Base-by-base conservation (phyloP, 2,888 invertebrate genomes). In the Lottia scabra region DNA sequence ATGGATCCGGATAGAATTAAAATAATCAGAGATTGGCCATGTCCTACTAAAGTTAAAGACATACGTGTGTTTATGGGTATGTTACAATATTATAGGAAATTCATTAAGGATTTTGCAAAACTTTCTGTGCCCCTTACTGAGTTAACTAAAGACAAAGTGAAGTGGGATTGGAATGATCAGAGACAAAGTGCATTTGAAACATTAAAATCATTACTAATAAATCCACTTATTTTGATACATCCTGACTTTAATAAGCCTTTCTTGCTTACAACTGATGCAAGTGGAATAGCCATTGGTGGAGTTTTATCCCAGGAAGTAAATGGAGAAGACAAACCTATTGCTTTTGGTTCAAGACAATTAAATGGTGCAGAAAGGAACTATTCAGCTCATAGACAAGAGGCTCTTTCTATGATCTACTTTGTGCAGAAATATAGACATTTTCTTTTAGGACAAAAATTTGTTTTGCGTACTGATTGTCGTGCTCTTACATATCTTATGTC, bases 311-410 rank as follows among this genome's bases (percentile, higher is more conserved):
- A 64, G 30, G 26, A 23, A 64, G 16, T 30, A 23, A 16, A 64
- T 26, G 64, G 64, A 16, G 38, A 26, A 16, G 64, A 64, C 13
- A 6, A 26, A 64, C 30, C 38, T 26, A 64, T 64, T 15, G 64
- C 64, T 30, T 64, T 30, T 26, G 64, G 30, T 38, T 30, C 30
- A 6, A 64, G 38, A 38, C 27, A 27, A 30, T 64, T 64, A 15
- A 64, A 6, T 1, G 23, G 23, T 27, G 26, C 27, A 8, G 64
- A 64, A 26, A 64, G 16, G 23, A 64, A 64, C 13, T 64, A 64
- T 38, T 64, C 30, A 27, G 64, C 38, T 16, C 27, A 27, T 26
- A 64, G 64, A 64, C 27, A 64, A 64, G 64, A 64, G 38, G 27
- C 38, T 64, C 23, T 64, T 23, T n/a, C 64, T 56, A 19, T 56